Percentiles rank a stretch among this genome's conserved stretches.
Conservation (phyloP, 2,888 invertebrate genomes). For the Cephus rjabovi region DNA sequence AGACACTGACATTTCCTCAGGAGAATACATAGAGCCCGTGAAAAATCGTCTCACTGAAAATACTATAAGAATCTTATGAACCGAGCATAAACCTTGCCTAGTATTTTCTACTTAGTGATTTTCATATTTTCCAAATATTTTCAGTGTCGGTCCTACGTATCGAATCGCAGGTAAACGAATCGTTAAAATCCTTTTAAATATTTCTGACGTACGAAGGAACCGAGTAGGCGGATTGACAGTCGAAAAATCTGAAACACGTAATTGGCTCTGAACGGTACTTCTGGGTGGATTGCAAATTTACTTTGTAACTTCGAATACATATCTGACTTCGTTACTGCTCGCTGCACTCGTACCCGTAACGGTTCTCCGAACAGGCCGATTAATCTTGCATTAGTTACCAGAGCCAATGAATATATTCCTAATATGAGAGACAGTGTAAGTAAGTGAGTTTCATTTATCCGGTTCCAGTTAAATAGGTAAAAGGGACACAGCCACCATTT, state of each 20-base stretch:
- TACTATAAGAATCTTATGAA: not conserved
- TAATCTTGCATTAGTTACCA: not conserved
- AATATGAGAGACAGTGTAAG: not conserved
- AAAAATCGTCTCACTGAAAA: not conserved
- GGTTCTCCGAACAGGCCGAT: not conserved
- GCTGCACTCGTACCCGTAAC: not conserved
- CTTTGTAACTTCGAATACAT: not conserved
- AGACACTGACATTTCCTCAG: not conserved
- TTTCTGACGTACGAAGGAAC: not conserved
- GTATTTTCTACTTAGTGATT: conserved; percentile 1
- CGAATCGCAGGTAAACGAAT: not conserved
- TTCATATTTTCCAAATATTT: conserved; percentile 32
- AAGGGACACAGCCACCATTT: not conserved
- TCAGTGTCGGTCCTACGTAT: not conserved
- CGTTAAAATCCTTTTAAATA: not conserved
- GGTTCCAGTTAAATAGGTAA: not conserved
- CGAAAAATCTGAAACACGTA: not conserved
- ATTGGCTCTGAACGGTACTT: not conserved
- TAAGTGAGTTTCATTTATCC: not conserved
- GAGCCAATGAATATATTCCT: not conserved
- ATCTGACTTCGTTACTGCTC: not conserved
- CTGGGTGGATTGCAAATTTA: not conserved
- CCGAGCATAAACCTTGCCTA: not conserved
- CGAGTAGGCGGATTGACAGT: not conserved
- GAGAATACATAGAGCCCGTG: not conserved